These are phyloP conservation scores for Aspidoscelis tigris DNA, from an alignment of 2,113 vertebrate genomes.

Conservation along the genomic window DNA sequence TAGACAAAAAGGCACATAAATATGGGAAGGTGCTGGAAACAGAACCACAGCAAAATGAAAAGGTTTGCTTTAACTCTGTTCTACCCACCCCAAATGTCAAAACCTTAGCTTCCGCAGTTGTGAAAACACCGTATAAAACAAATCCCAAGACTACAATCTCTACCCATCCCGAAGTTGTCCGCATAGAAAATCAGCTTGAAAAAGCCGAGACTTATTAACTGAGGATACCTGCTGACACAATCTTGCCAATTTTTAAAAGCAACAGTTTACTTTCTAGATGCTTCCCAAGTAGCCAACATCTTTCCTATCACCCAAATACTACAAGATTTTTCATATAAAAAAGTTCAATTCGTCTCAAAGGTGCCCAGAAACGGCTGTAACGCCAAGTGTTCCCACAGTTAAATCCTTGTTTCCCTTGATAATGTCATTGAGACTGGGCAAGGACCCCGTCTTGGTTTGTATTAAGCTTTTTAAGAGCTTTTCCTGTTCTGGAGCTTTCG, in stretches of 20 bases:
- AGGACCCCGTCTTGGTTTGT: conserved; percentile 82
- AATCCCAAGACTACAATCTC: conserved; percentile 43
- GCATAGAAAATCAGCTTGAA: conserved; percentile 73
- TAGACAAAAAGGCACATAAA: conserved; percentile 98
- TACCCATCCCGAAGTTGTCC: conserved; percentile 63
- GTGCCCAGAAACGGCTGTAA: conserved; percentile 89
- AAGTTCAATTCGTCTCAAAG: conserved; percentile 77
- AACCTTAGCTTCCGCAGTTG: conserved; percentile 73
- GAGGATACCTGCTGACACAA: conserved; percentile 69
- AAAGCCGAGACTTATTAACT: conserved; percentile 69
- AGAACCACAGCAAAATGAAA: conserved; percentile 81
- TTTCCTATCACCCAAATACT: conserved; percentile 71
- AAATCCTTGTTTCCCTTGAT: conserved; percentile 95
- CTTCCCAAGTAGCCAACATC: conserved; percentile 69
- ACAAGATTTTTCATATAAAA: conserved; percentile 76
- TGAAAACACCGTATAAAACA: conserved; percentile 79
- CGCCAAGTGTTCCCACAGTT: conserved; percentile 88
- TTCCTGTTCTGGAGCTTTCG: conserved; percentile 87
- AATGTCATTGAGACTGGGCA: conserved; percentile 92
- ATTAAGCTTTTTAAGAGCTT: conserved; percentile 83
- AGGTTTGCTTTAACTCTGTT: conserved; percentile 81
- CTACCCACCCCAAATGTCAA: conserved; percentile 77
- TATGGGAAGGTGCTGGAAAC: conserved; percentile 89
- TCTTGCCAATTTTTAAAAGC: conserved; percentile 72
- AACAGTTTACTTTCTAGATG: conserved; percentile 74